Conservation (phyloP, 2,888 invertebrate genomes). For the Orthosia gothica region DNA sequence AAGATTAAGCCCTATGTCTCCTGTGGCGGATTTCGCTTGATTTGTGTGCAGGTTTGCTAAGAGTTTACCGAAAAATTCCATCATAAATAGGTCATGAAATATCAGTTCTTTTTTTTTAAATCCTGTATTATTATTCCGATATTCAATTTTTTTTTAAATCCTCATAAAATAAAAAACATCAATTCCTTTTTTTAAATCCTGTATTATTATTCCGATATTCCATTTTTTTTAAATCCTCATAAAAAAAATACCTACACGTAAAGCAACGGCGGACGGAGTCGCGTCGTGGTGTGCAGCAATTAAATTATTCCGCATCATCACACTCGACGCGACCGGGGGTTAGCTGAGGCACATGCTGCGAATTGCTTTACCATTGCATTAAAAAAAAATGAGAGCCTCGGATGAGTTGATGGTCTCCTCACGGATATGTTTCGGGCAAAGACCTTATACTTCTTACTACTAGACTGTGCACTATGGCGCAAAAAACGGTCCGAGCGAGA, state of each 20-base stretch:
- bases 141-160: conserved; percentile 22
- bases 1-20: conserved; percentile 69
- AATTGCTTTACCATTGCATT: conserved; percentile 63
- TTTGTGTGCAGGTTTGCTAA: conserved; percentile 13
- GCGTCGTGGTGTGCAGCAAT: conserved; percentile 79
- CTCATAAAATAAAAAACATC: conserved; percentile 35
- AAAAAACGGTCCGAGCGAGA: no score
- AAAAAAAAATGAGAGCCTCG: conserved; percentile 33
- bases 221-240: conserved; percentile 15
- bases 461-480: no score
- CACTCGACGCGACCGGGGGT: conserved; percentile 70
- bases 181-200: background rate
- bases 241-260: conserved; percentile 51
- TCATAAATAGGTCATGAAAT: background rate
- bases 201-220: background rate
- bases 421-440: conserved; percentile 12
- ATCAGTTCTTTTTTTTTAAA: background rate
- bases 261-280: conserved; percentile 73
- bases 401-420: conserved; percentile 35
- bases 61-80: background rate
- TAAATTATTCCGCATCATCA: conserved; percentile 88
- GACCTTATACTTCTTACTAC: no score
- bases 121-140: background rate
- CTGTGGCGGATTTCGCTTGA: conserved; percentile 24
- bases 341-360: conserved; percentile 58